Conservation (phyloP, 2,888 invertebrate species). For the Polymixis lichenea region DNA sequence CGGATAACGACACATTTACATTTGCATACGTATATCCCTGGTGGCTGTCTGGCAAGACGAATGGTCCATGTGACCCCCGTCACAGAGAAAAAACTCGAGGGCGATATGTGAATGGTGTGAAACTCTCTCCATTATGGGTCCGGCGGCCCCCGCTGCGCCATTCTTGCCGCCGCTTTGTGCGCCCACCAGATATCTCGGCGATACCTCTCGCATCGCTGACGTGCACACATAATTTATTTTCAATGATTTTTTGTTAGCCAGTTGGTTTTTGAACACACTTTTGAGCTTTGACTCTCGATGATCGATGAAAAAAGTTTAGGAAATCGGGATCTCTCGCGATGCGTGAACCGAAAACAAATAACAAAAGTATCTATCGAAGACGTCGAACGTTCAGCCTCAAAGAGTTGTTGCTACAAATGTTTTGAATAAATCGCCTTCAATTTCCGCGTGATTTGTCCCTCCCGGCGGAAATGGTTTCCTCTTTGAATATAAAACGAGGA, state of each 20-base stretch:
- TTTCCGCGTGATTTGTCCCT: constrained; percentile 79
- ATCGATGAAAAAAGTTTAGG: constrained; percentile 75
- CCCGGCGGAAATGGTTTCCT: constrained; percentile 73
- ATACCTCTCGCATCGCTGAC: constrained; percentile 75
- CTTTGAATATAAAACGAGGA: constrained; percentile 79
- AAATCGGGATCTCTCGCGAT: constrained; percentile 69
- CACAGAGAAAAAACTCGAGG: constrained; percentile 77
- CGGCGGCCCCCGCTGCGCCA: constrained; percentile 82
- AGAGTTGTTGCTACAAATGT: constrained; percentile 78
- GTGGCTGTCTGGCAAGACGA: constrained; percentile 75
- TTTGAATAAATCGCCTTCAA: constrained; percentile 78
- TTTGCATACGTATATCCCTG: constrained; percentile 74
- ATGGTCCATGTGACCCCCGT: constrained; percentile 81
- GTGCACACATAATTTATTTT: constrained; percentile 81
- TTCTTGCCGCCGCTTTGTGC: constrained; percentile 80
- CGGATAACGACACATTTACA: constrained; percentile 64
- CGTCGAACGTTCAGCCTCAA: constrained; percentile 34
- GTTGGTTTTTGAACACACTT: constrained; percentile 74
- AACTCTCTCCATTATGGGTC: constrained; percentile 80
- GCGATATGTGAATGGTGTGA: constrained; percentile 84
- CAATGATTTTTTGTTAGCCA: constrained; percentile 78
- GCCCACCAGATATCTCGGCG: constrained; percentile 73
- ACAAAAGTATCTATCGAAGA: constrained; percentile 63
- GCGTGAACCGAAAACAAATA: constrained; percentile 72
- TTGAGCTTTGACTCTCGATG: constrained; percentile 74